A percentile compares a stretch with the other conserved stretches of the same genome.
Evolutionary conservation across 1,140 invertebrate genomes (phyloP).

Genomic region (Stenopsyche tienmushanensis): DNA sequence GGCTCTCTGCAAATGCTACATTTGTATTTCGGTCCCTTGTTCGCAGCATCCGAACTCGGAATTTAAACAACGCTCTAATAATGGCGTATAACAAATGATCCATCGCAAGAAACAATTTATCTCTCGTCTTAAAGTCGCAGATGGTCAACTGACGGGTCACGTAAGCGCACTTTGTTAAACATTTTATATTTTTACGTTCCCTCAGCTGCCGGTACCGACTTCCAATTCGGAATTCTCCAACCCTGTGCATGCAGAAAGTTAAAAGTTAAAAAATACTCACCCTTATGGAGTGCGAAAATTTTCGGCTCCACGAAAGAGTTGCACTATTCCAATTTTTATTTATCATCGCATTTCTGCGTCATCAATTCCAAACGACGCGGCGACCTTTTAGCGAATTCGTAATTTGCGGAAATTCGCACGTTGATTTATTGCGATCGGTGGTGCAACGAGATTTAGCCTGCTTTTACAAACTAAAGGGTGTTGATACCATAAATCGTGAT

Average conservation of each 20-base stretch:
- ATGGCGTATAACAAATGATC: conserved; percentile 41
- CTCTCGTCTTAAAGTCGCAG: conserved; percentile 39
- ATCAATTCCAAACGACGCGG: no score
- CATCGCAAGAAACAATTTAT: conserved; percentile 40
- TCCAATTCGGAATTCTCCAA: not conserved
- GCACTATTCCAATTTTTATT: not conserved
- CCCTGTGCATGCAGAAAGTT: not conserved
- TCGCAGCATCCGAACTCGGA: no score
- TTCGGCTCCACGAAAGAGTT: not conserved
- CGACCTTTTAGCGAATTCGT: no score
- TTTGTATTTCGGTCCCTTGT: no score
- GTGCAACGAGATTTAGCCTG: no score
- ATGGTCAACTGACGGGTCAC: conserved; percentile 42
- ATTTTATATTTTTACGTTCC: conserved; percentile 40
- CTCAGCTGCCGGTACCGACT: not conserved
- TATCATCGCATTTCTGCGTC: not conserved
- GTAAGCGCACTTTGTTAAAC: conserved; percentile 41
- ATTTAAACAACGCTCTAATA: conserved; percentile 38
- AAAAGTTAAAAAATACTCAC: not conserved
- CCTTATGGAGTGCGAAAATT: not conserved
- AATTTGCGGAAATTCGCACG: not conserved
- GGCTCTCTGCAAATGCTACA: no score
- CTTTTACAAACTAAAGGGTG: not conserved
- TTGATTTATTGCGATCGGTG: not conserved
- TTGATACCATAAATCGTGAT: not conserved